Conservation (phyloP, 2,888 invertebrate genomes). For the Autographa gamma region DNA sequence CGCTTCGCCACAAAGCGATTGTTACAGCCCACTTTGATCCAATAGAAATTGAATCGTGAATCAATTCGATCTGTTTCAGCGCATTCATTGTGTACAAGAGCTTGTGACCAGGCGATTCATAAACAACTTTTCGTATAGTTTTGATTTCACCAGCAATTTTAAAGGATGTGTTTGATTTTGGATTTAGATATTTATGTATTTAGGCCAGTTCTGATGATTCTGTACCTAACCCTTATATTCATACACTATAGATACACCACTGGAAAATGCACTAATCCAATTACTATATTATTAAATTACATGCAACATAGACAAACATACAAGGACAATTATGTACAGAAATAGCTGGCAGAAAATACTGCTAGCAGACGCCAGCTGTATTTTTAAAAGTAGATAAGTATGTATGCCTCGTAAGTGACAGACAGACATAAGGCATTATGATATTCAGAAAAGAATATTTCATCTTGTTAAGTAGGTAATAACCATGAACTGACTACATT, state of each 20-base stretch:
- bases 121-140: constrained; percentile 8
- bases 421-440: neutral
- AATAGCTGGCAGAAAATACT: too few relatives aligned
- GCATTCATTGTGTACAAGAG: neutral
- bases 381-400: too few relatives aligned
- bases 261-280: too few relatives aligned
- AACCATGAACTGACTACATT: neutral
- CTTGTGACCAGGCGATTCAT: constrained; percentile 8
- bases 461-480: neutral
- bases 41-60: constrained; percentile 8
- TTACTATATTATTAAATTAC: too few relatives aligned
- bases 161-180: neutral
- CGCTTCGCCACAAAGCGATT: neutral
- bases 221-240: too few relatives aligned
- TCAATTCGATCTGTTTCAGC: neutral
- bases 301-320: too few relatives aligned
- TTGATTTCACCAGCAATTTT: neutral
- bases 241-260: too few relatives aligned
- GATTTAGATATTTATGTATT: neutral
- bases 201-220: too few relatives aligned
- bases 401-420: too few relatives aligned
- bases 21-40: constrained; percentile 5
- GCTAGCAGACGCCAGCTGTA: too few relatives aligned
- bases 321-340: too few relatives aligned
- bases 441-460: neutral